Percentiles rank a stretch among this genome's conserved stretches.
phyloP scores from a whole-genome alignment of 2,888 invertebrate species.

The Patella depressa region DNA sequence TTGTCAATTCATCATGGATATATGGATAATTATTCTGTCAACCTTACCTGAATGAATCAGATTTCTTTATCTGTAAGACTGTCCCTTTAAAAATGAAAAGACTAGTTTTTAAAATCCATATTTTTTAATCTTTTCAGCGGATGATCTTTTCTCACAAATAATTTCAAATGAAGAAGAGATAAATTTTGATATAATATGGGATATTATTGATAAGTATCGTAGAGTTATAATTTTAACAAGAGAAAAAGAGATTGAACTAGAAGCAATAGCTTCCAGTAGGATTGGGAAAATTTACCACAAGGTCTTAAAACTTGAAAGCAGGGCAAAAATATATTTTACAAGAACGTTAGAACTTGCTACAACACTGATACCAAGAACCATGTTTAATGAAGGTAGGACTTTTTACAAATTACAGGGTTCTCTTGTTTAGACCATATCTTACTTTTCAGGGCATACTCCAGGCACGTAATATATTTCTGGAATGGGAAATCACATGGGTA shows the following conservation, averaged over 20 bases:
- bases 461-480: no score
- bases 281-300: slow-evolving; percentile 44
- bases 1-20: no score
- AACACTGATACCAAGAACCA: slow-evolving; percentile 40
- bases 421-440: no score
- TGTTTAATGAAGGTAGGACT: slow-evolving; percentile 36
- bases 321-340: slow-evolving; percentile 45
- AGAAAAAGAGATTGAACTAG: slow-evolving; percentile 42
- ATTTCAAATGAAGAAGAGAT: slow-evolving; percentile 45
- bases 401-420: no score
- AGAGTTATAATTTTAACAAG: slow-evolving; percentile 39
- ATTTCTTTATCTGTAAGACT: no score
- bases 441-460: no score
- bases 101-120: no score
- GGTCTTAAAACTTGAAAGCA: slow-evolving; percentile 45
- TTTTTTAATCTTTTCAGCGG: slow-evolving; percentile 35
- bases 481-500: no score
- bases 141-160: slow-evolving; percentile 38
- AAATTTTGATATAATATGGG: slow-evolving; percentile 53
- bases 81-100: no score
- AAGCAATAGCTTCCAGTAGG: slow-evolving; percentile 45
- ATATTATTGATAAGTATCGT: slow-evolving; percentile 52
- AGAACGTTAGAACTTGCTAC: slow-evolving; percentile 44
- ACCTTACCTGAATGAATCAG: no score
- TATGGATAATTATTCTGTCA: no score